Conservation (phyloP, 2,797 vertebrate species). For the Silurus aristotelis region DNA sequence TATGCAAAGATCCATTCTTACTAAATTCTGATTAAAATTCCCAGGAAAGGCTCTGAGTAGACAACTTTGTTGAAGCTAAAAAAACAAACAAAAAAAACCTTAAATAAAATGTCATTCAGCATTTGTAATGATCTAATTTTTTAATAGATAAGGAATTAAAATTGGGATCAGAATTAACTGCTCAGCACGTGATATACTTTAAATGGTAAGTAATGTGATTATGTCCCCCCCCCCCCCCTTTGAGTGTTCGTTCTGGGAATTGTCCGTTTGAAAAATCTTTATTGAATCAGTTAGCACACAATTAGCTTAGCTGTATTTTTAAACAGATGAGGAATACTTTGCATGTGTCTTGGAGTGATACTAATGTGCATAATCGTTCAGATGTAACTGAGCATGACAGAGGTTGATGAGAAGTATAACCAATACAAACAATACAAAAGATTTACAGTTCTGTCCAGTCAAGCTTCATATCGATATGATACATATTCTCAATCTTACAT, state of each 20-base stretch:
- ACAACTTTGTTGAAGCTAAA: background rate
- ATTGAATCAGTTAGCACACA: too few relatives aligned
- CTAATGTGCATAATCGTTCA: slow-evolving; percentile 28
- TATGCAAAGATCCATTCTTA: background rate
- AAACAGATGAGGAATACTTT: background rate
- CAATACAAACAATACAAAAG: background rate
- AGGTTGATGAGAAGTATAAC: slow-evolving; percentile 46
- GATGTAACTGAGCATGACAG: slow-evolving; percentile 24
- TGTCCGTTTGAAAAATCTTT: too few relatives aligned
- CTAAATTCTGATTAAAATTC: background rate
- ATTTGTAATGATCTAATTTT: too few relatives aligned
- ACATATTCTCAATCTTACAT: background rate
- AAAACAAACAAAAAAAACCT: too few relatives aligned
- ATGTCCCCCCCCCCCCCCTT: too few relatives aligned
- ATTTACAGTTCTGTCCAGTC: slow-evolving; percentile 6
- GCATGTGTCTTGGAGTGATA: slow-evolving; percentile 30
- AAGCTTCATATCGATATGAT: background rate
- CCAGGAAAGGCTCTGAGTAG: background rate
- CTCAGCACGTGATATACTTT: background rate
- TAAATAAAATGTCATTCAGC: too few relatives aligned
- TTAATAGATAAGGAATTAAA: too few relatives aligned
- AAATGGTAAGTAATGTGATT: background rate
- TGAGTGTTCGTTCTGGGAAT: too few relatives aligned
- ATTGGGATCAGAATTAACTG: too few relatives aligned
- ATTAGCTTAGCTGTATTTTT: slow-evolving; percentile 34